Conservation (phyloP, 2,113 vertebrate species). For the Uria aalge region DNA sequence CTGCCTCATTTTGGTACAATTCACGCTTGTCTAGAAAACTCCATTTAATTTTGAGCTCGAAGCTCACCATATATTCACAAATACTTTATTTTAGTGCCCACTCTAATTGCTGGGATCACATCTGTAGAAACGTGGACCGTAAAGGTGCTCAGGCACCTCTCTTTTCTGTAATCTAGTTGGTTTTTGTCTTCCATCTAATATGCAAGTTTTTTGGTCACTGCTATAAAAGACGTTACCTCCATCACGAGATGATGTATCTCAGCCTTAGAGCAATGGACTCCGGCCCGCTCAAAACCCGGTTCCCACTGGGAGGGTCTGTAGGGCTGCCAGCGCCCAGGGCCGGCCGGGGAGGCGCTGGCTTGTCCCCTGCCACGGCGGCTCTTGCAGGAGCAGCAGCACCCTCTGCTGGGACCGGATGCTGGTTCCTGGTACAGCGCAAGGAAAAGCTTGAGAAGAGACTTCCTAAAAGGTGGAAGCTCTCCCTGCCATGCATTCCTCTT, state of each 20-base stretch:
- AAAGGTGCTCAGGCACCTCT: not conserved
- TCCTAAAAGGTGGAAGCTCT: accelerated
- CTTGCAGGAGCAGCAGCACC: not conserved
- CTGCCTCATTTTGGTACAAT: not conserved
- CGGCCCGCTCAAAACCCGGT: accelerated
- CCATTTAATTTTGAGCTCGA: not conserved
- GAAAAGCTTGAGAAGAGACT: accelerated
- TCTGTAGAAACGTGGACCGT: accelerated
- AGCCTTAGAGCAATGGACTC: accelerated
- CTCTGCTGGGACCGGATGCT: not conserved
- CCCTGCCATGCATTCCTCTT: accelerated
- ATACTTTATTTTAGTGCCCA: not conserved
- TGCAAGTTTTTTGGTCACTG: accelerated
- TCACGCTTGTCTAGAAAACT: not conserved
- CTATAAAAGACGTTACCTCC: accelerated
- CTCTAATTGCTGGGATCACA: not conserved
- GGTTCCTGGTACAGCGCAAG: accelerated
- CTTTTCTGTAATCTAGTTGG: accelerated
- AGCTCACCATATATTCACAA: not conserved
- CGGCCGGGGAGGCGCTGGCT: not conserved
- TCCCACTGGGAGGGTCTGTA: accelerated
- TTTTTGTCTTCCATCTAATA: accelerated
- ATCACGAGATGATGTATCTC: accelerated
- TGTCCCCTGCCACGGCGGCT: not conserved
- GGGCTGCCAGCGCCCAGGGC: not conserved